phyloP scores from a whole-genome alignment of 2,888 invertebrate genomes.

The Perdita meconis region DNA sequence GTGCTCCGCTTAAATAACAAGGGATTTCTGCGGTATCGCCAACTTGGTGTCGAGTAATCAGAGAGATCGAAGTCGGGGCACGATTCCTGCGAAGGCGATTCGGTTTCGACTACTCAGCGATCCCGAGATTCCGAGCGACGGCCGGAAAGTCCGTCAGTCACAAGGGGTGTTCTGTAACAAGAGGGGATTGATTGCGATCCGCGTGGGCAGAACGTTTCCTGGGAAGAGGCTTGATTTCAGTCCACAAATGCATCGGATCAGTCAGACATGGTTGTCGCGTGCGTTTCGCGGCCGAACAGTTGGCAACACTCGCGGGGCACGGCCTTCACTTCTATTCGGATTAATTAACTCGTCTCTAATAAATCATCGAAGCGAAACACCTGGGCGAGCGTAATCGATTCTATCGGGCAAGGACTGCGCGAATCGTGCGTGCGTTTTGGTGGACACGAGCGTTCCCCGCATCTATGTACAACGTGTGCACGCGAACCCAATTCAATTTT shows the following conservation, averaged over 20 bases:
- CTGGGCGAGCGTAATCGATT: constrained; percentile 41
- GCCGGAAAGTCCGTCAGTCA: neutral
- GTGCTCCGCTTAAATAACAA: neutral
- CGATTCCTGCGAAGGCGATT: too few relatives aligned
- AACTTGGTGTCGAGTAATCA: neutral
- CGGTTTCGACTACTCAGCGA: neutral
- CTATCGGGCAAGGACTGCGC: constrained; percentile 15
- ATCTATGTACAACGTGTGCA: constrained; percentile 3
- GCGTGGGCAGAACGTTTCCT: constrained; percentile 13
- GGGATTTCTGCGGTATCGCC: neutral
- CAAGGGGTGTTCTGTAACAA: constrained; percentile 3
- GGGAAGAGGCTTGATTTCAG: constrained; percentile 19
- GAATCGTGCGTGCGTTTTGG: constrained; percentile 17
- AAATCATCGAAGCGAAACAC: constrained; percentile 41
- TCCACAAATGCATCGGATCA: constrained; percentile 46
- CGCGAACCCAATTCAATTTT: neutral
- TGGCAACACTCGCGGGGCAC: constrained; percentile 10
- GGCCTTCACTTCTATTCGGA: constrained; percentile 9
- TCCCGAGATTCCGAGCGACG: neutral
- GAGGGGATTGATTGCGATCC: constrained; percentile 25
- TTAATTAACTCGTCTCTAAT: constrained; percentile 53
- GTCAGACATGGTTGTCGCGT: constrained; percentile 28
- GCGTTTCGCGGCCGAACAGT: constrained; percentile 26
- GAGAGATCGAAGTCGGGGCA: neutral
- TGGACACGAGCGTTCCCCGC: neutral